Percentiles rank a stretch among this genome's conserved stretches.
Conservation (phyloP, 2,797 vertebrate species). For the Tauraco hartlaubi region DNA sequence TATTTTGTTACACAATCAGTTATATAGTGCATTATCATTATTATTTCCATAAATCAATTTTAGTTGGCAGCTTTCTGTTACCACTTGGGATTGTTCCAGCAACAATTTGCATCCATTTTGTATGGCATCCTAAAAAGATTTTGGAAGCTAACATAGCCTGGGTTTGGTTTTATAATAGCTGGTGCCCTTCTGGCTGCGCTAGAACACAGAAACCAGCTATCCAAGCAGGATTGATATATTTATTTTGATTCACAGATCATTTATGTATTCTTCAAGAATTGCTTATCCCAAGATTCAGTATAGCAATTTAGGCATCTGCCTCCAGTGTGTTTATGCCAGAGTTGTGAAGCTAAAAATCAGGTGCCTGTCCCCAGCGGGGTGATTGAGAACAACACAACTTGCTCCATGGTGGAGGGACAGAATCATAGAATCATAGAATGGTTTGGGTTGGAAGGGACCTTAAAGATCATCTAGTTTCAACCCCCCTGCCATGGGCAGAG, state of each 20-base stretch:
- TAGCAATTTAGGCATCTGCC: neutral
- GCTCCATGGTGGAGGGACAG: neutral
- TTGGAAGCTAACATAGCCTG: conserved; percentile 1
- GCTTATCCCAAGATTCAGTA: neutral
- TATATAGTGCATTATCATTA: conserved; percentile 18
- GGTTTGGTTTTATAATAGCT: conserved; percentile 8
- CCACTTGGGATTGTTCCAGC: conserved; percentile 44
- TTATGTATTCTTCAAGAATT: neutral
- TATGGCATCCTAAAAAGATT: conserved; percentile 15
- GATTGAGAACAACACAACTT: neutral
- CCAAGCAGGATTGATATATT: neutral
- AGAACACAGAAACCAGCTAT: neutral
- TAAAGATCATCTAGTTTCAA: no score
- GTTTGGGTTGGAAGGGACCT: no score
- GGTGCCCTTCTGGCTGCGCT: neutral
- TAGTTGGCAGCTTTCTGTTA: conserved; percentile 45
- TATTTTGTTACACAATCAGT: conserved; percentile 33
- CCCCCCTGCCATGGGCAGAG: no score
- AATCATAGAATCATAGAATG: neutral
- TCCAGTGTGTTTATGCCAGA: neutral
- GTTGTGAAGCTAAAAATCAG: neutral
- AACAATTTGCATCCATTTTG: conserved; percentile 45
- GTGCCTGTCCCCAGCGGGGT: neutral
- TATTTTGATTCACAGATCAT: neutral
- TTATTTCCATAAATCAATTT: conserved; percentile 57